Evolutionary conservation across 2,888 invertebrate genomes (phyloP), one percentile per base, ranked within the genome.

Genomic region (Pasiphila rectangulata): DNA sequence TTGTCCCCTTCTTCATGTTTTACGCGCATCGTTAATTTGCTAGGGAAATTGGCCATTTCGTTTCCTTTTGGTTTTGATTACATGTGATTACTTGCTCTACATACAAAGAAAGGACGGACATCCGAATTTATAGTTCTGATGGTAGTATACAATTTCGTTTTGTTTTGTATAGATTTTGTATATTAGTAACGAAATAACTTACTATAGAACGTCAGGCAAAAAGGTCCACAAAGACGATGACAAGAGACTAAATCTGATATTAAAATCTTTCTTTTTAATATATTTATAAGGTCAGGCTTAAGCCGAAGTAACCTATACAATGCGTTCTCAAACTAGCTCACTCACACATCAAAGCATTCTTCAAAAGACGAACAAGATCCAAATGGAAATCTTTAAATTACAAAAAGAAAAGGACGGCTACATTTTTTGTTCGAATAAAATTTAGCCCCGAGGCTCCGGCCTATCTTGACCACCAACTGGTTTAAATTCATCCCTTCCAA

Each of bases 1-100:
- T 4, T 44, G 49, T 70, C 72, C 75, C 72, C 64, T 63, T 56
- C 55, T 61, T 65, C 65, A 68, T 64, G 50, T 64, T 58, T 59
- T 64, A 46, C 53, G 58, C 54, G 59, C 59, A 54, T 53, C 53
- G 54, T 51, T 59, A 53, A 59, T 59, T 59, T 48, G 49, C 49
- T 56, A 54, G 58, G 60, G 58, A 70, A 72, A 72, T 72, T 67
- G 65, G 67, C 70, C 63, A 66, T 37, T 46, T 17, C 46, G 32
- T 46, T 51, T 46, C 46, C 51, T 46, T 38, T 50, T 27, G 6
- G 17, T 10, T 50, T 25, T 50, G 41, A 50, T 50, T 45, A 27
- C 41, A 40, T 41, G 36, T 29, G 37, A 41, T 41, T 36, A 34
- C 27, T 34, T 43, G 39, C 23, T 39, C 34, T 29, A 27, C 17